A percentile compares a stretch with the other conserved stretches of the same genome.
phyloP scores from a whole-genome alignment of 2,888 invertebrate species.

The Amphimallon solstitiale region DNA sequence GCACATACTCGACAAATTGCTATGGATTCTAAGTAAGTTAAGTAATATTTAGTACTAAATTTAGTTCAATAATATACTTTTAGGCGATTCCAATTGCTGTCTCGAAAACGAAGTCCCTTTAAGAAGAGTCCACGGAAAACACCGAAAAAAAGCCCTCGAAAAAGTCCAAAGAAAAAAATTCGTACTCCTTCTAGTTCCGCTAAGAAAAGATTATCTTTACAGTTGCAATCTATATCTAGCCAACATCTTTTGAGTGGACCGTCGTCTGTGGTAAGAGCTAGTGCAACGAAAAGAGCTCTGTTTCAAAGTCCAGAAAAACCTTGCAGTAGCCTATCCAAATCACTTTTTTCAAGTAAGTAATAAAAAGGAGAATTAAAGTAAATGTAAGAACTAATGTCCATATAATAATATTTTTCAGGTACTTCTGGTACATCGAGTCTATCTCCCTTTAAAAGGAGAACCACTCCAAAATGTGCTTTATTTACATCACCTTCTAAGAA shows the following conservation, averaged over 20 bases:
- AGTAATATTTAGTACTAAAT: not conserved
- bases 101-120: slow-evolving; percentile 56
- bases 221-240: slow-evolving; percentile 47
- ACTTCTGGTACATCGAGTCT: slow-evolving; percentile 44
- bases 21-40: slow-evolving; percentile 71
- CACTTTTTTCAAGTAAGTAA: slow-evolving; percentile 37
- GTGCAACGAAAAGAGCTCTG: slow-evolving; percentile 72
- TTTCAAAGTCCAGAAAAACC: slow-evolving; percentile 74
- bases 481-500: slow-evolving; percentile 71
- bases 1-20: slow-evolving; percentile 68
- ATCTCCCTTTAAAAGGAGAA: slow-evolving; percentile 56
- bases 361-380: too few relatives aligned
- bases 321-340: slow-evolving; percentile 28
- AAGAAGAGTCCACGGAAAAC: slow-evolving; percentile 66
- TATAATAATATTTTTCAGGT: slow-evolving; percentile 30
- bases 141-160: slow-evolving; percentile 65
- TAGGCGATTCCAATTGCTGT: slow-evolving; percentile 54
- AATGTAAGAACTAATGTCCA: too few relatives aligned
- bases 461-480: slow-evolving; percentile 71
- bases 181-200: slow-evolving; percentile 71
- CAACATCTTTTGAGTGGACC: not conserved
- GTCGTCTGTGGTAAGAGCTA: slow-evolving; percentile 47
- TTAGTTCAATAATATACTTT: not conserved
- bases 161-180: slow-evolving; percentile 66
- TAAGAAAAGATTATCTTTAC: slow-evolving; percentile 63